These are phyloP conservation scores for Ferdinandea cuprea DNA, from an alignment of 2,888 invertebrate genomes.

Conservation along the genomic window DNA sequence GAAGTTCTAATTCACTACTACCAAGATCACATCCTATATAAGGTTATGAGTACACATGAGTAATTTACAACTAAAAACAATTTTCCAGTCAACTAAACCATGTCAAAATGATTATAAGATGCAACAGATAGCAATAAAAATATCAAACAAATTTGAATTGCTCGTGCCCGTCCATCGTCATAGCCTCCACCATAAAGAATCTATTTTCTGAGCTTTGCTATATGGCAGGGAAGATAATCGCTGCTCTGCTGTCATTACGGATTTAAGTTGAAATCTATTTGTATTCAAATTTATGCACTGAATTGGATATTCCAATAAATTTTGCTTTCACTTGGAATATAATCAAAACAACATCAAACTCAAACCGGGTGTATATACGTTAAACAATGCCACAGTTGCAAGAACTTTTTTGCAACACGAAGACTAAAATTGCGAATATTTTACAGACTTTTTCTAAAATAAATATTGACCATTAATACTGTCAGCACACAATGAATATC, in stretches of 20 bases:
- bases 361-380: conserved; percentile 20
- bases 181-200: conserved; percentile 13
- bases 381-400: not conserved
- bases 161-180: conserved; percentile 5
- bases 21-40: conserved; percentile 22
- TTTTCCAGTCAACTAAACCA: conserved; percentile 68
- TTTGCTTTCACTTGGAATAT: conserved; percentile 55
- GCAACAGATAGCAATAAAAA: conserved; percentile 68
- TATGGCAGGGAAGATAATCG: conserved; percentile 45
- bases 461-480: not conserved
- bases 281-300: conserved; percentile 71
- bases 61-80: conserved; percentile 61
- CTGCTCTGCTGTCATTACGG: conserved; percentile 59
- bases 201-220: conserved; percentile 6
- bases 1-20: not conserved
- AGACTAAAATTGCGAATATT: not conserved
- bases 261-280: conserved; percentile 65
- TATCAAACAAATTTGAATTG: conserved; percentile 53
- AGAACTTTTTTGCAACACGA: not conserved
- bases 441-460: not conserved
- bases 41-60: conserved; percentile 14
- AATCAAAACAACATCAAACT: conserved; percentile 68
- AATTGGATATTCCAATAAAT: conserved; percentile 68
- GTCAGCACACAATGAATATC: not conserved
- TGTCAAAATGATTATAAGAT: conserved; percentile 66